phyloP scores from a whole-genome alignment of 1,140 invertebrate species.

The Chrysomallon squamiferum region DNA sequence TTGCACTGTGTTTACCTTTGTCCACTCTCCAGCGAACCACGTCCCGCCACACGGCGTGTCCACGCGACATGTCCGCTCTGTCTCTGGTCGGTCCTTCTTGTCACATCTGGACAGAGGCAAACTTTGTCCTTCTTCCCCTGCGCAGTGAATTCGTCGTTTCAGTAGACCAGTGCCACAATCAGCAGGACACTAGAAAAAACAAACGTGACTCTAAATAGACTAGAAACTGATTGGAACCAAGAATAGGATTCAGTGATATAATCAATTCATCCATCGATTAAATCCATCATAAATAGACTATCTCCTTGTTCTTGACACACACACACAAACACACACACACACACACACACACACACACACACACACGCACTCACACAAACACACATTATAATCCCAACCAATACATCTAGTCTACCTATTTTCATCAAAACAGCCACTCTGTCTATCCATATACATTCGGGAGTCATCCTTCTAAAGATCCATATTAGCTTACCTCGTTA shows the following conservation, averaged over 20 bases:
- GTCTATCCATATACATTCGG: too few relatives aligned
- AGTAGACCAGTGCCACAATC: constrained; percentile 17
- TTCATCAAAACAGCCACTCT: too few relatives aligned
- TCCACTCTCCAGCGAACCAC: constrained; percentile 33
- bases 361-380: too few relatives aligned
- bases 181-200: constrained; percentile 22
- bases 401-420: too few relatives aligned
- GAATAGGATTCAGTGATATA: neutral
- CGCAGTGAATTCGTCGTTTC: constrained; percentile 21
- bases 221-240: neutral
- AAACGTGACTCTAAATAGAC: neutral
- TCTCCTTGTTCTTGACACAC: too few relatives aligned
- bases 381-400: too few relatives aligned
- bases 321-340: too few relatives aligned
- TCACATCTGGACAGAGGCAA: constrained; percentile 25
- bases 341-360: too few relatives aligned
- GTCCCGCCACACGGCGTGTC: constrained; percentile 29
- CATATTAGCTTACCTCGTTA: constrained; percentile 26
- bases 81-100: constrained; percentile 4
- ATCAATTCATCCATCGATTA: too few relatives aligned
- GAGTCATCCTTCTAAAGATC: too few relatives aligned
- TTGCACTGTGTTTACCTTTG: constrained; percentile 28
- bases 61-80: constrained; percentile 10
- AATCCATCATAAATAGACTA: too few relatives aligned
- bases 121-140: constrained; percentile 13